Percentiles rank a stretch among this genome's conserved stretches.
These are phyloP conservation scores for Schizothorax lantsangensis DNA, from an alignment of 2,797 vertebrate species.

Conservation along the genomic window DNA sequence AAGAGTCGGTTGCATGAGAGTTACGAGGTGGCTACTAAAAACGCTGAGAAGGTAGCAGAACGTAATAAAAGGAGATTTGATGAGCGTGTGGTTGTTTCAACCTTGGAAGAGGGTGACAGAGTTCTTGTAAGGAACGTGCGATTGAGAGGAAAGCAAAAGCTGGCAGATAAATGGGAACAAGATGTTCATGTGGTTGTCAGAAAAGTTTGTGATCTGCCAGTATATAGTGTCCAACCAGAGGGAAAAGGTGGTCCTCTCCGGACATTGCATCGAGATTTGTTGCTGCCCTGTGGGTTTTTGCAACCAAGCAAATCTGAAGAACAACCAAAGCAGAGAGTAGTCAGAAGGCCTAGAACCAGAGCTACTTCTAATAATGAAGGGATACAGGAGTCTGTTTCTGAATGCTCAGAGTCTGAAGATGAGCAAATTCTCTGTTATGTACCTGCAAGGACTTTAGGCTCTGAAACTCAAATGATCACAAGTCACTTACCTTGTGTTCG, in stretches of 20 bases:
- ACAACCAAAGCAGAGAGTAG: neutral
- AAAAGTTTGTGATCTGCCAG: neutral
- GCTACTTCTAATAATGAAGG: neutral
- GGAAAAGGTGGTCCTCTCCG: neutral
- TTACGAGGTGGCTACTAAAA: neutral
- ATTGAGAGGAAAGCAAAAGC: neutral
- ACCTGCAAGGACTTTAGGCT: neutral
- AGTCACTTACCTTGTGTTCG: neutral
- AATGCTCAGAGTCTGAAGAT: neutral
- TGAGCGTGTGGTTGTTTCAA: neutral
- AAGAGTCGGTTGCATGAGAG: neutral
- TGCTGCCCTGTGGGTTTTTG: neutral
- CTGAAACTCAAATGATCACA: neutral
- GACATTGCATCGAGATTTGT: neutral
- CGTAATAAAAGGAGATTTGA: neutral
- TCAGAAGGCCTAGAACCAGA: neutral
- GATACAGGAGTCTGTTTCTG: neutral
- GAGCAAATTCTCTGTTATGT: too few species aligned
- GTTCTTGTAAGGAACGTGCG: neutral
- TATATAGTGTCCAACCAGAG: neutral
- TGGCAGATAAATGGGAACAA: neutral
- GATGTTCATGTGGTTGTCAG: neutral
- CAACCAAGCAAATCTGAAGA: too few species aligned
- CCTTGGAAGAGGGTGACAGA: neutral
- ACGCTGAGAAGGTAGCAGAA: neutral